Evolutionary conservation across 2,797 vertebrate species (phyloP), one percentile per base, ranked within the genome.

Genomic region (Squalus acanthias): DNA sequence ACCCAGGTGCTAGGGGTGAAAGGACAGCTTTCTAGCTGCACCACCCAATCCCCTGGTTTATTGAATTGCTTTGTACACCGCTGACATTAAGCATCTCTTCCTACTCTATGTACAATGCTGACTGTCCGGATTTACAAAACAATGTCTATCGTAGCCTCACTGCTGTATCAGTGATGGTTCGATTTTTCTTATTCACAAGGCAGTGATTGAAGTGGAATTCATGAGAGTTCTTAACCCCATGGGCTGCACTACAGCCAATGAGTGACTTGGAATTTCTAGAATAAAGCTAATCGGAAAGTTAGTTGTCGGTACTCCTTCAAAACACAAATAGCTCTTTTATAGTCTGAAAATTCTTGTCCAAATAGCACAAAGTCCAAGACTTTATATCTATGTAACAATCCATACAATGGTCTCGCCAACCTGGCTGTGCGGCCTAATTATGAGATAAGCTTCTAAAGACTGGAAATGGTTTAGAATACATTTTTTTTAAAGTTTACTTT

Each of bases 1-100:
- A 95, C 70, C 70, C 94, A 95, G 94, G 94, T 95, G 94, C 70
- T 76, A 9, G 13, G 53, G 50, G 46, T 95, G 70, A 95, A 95
- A 95, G 94, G 50, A 95, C 13, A 95, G 94, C 53, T 60, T 95
- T 95, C 94, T 76, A 3, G 26, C 70, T 95, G 70, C 70, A 74
- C 70, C 94, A 95, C 70, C 72, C 69, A 95, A 57, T 72, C 46
- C 94, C 67, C 94, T 95, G 70, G 70, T 95, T 95, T 95, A 95
- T 95, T 95, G 94, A 95, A 95, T 76, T 95, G 94, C 70, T 95
- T 95, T 76, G 70, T 95, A 74, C 70, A 57, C 50, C 60, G 70
- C 70, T 74, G 94, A 95, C 50, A 95, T 76, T 74, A 76, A 76
- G 94, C 94, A 95, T 76, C 94, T 74, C 70, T 95, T 74, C 94